Base-by-base conservation (phyloP, 2,888 invertebrate genomes). In the Trissolcus brochymenae region DNA sequence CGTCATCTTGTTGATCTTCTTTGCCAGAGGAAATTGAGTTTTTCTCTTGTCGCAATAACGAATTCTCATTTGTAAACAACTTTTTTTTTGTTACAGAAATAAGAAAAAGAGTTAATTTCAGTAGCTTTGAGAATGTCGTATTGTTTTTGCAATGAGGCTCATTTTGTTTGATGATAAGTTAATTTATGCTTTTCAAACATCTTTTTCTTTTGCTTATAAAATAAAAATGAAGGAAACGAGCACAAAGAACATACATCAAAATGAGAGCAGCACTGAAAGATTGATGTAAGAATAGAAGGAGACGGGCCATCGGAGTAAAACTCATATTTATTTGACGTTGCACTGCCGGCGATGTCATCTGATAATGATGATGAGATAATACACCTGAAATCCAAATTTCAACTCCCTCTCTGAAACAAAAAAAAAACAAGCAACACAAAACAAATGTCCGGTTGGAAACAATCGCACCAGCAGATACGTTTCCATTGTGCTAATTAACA, bases 351-450 rank as follows among this genome's bases (percentile, higher is more conserved):
- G 16, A 14, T 46, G 46, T 46, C 46, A 16, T 46, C 46, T 46
- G 16, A 46, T 46, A 46, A 46, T 46, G 46, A 46, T 16, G 14
- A 46, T 16, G 46, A 46, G 46, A 46, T 46, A 46, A 46, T 16
- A 7, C 46, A 46, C 16, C 46, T 46, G n/a, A 46, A 1, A 16
- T 43, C 1, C 14, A 46, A 46, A 14, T n/a, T 46, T 35, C 9
- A 35, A 35, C 11, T 35, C 6, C 35, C 35, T 1, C 35, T 7
- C 35, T 35, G 35, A 1, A 35, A 35, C 35, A 35, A 35, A 11
- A 35, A 35, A 35, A 35, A 35, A 35, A 35, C 35, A 35, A 35
- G 9, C 35, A 35, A 35, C 1, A 7, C 11, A 35, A 1, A 35
- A 35, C 35, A 35, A 35, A 35, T 35, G 46, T 46, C 46, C 7